Base-by-base conservation (phyloP, 1,140 invertebrate species). In the Camponotus vicinus region DNA sequence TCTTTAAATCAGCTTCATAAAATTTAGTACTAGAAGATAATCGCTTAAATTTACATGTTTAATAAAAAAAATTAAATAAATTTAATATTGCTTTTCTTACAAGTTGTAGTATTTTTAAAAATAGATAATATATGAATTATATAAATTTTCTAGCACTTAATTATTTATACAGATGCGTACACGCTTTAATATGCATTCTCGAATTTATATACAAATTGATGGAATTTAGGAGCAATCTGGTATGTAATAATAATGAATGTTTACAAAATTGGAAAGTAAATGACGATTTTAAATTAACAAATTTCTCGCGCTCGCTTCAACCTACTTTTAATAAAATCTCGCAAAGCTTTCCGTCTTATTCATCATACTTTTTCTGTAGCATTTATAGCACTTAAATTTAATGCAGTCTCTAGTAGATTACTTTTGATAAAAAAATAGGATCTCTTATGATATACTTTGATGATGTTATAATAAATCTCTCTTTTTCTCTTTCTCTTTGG, bases 321-420 rank as follows among this genome's bases (percentile, higher is more conserved):
- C 11, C 40, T 40, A 61, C 40, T 83, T 73, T 45, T 27, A 27
- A 45, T 42, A 75, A 59, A 64, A 21, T 63, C 40, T 13, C n/a
- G 40, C 21, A 9, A 32, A 21, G 6, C 18, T n/a, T 82, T 73
- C 27, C 40, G 57, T 73, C 27, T 0, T 55, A 83, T 63, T 83
- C n/a, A 75, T 83, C 61, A 83, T 75, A 73, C 37, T 75, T 75
- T 83, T 83, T 49, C 40, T 27, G n/a, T 11, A 42, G 32, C 52
- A 49, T 49, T 45, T 61, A 37, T 61, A 73, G 13, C 18, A 82
- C 40, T 73, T 59, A 61, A 71, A 71, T 82, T 83, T n/a, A 2
- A 83, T 73, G 21, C 27, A 63, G 18, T 15, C 21, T 61, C 69
- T 57, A 49, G 73, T 83, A 82, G 27, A 83, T 63, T 59, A 40